Conservation (phyloP, 2,888 invertebrate genomes). For the Conomelus anceps region DNA sequence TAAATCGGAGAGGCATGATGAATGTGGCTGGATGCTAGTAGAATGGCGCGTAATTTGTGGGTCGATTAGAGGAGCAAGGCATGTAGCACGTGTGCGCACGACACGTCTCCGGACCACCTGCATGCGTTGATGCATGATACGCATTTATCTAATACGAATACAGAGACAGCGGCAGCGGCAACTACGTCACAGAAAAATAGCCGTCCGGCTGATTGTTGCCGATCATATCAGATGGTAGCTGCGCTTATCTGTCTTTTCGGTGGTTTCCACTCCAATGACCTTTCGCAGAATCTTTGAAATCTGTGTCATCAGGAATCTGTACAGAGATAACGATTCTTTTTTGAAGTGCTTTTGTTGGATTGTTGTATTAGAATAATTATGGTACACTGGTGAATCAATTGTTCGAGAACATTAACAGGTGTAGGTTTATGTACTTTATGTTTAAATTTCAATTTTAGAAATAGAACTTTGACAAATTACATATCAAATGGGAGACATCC, state of each 20-base stretch:
- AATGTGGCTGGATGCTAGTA: not conserved
- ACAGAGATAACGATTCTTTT: not conserved
- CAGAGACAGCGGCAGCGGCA: not conserved
- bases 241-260: not conserved
- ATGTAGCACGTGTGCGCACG: not conserved
- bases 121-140: not conserved
- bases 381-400: not conserved
- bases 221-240: not conserved
- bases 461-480: too few relatives aligned
- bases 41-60: not conserved
- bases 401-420: too few relatives aligned
- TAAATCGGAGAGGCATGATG: not conserved
- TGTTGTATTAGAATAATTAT: too few relatives aligned
- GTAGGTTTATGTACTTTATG: too few relatives aligned
- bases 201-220: not conserved
- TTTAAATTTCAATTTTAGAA: too few relatives aligned
- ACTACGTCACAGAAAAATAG: not conserved
- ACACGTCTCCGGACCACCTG: not conserved
- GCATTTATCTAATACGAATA: not conserved
- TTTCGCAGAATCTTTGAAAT: not conserved
- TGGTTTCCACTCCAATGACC: not conserved
- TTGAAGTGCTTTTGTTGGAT: too few relatives aligned
- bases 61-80: not conserved
- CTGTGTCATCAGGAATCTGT: not conserved
- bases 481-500: too few relatives aligned